Evolutionary conservation across 2,888 invertebrate species (phyloP).

Genomic region (Netelia inedita): DNA sequence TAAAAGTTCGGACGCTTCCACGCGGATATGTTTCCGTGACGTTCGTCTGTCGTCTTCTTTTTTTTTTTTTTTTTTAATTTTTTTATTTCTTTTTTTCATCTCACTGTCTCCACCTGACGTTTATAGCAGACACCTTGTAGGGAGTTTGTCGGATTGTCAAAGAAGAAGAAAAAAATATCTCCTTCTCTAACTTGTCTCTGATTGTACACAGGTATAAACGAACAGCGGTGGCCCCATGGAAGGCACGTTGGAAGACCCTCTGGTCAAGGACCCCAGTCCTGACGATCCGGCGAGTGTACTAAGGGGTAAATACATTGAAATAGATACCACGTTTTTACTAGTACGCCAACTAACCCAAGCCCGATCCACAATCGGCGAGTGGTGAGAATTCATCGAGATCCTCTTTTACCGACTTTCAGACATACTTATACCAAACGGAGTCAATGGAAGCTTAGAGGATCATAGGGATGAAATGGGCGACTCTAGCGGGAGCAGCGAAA

Average conservation of each 20-base stretch:
- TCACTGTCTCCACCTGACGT: conserved; percentile 31
- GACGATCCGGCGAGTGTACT: conserved; percentile 77
- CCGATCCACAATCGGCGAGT: neutral
- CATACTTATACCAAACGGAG: conserved; percentile 84
- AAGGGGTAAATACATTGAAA: conserved; percentile 76
- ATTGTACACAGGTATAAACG: conserved; percentile 67
- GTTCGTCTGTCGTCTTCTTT: conserved; percentile 30
- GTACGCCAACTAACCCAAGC: neutral
- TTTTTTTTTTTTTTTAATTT: conserved; percentile 21
- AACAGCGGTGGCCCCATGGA: conserved; percentile 83
- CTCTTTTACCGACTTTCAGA: conserved; percentile 77
- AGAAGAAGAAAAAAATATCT: neutral
- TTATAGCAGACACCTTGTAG: conserved; percentile 13
- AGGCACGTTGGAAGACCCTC: conserved; percentile 82
- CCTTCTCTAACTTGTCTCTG: conserved; percentile 18
- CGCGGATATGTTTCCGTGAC: conserved; percentile 51
- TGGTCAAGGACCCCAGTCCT: conserved; percentile 83
- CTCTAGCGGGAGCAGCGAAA: conserved; percentile 65
- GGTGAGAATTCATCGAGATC: neutral
- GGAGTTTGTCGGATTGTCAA: neutral
- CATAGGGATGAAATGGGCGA: conserved; percentile 77
- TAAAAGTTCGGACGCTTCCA: conserved; percentile 54
- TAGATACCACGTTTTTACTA: neutral
- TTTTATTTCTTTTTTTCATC: neutral
- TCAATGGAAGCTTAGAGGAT: conserved; percentile 83